Base-by-base conservation (phyloP, 1,140 invertebrate species). In the Leguminivora glycinivorella region DNA sequence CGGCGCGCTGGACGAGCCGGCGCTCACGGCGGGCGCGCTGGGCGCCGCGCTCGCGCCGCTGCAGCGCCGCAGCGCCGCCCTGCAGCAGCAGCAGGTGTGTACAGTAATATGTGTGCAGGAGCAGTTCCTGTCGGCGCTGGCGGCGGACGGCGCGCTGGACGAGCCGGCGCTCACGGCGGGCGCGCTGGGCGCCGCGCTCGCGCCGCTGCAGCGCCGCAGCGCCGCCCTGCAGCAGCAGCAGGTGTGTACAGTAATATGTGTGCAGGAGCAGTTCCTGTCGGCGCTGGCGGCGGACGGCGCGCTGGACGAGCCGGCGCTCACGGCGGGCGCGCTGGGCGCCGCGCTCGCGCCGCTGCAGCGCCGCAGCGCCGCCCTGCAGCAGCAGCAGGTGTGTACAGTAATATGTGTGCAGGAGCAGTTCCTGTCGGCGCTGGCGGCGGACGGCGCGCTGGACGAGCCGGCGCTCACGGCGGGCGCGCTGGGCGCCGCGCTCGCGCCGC, bases 401-500 rank as follows among this genome's bases (percentile, higher is more conserved):
- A 3, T 38, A 0, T 22, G 47, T 9, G 17, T 22, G 6, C 97
- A 96, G 86, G 92, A 95, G 17, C 93, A 94, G 80, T 98, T 99
- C 85, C 91, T 98, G 67, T 88, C 91, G 56, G 96, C 97, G 0
- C 89, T 99, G 72, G 94, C 95, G 9, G 94, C 96, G 79, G 96
- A 98, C 86, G 97, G 97, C 25, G 94, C 95, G 2, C 95, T 99
- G 24, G 97, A 98, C 90, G 98, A 99, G 90, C 95, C 96, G 10
- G 94, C 94, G 68, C 78, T 98, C 58, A 96, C 97, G 0, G 92
- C 95, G 0, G 94, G 96, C 77, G 94, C 94, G 75, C 93, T 99
- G 71, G 96, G 96, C 26, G 91, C 95, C 76, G 92, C 94, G n/a
- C 98, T 96, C 79, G 95, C 95, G 31, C 95, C 96, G 14, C 90